These are phyloP conservation scores for Elgaria multicarinata DNA, from an alignment of 2,113 vertebrate genomes.

Conservation along the genomic window DNA sequence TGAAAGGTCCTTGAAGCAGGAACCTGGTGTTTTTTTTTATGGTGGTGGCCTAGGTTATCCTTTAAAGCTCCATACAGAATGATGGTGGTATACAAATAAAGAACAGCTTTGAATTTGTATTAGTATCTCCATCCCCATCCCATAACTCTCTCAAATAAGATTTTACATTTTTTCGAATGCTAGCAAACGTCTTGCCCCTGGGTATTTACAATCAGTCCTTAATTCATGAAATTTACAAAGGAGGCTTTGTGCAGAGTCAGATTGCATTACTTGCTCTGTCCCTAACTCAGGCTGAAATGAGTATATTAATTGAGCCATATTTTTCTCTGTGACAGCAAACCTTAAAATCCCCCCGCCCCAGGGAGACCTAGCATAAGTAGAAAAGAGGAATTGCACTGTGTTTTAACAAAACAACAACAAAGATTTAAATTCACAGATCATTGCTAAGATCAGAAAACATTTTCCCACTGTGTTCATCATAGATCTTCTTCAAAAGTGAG, in stretches of 20 bases:
- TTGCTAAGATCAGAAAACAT: not conserved
- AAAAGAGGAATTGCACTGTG: not conserved
- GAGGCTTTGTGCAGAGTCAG: not conserved
- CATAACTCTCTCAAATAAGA: not conserved
- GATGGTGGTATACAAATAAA: not conserved
- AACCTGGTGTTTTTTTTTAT: not conserved
- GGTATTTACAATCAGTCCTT: not conserved
- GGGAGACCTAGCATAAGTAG: not conserved
- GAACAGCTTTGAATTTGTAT: not conserved
- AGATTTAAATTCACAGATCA: constrained; percentile 3
- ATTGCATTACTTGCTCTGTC: not conserved
- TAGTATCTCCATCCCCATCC: not conserved
- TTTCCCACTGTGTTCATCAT: not conserved
- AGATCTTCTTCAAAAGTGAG: not conserved
- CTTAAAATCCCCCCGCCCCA: too few relatives aligned
- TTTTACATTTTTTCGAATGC: not conserved
- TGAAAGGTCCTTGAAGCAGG: not conserved
- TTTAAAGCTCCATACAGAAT: not conserved
- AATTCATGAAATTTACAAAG: not conserved
- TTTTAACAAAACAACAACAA: not conserved
- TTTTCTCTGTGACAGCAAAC: constrained; percentile 14
- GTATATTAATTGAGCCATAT: constrained; percentile 25
- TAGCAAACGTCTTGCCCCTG: not conserved
- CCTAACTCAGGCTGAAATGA: constrained; percentile 18
- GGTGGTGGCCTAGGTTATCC: too few relatives aligned